A percentile compares a stretch with the other conserved stretches of the same genome.
These are phyloP conservation scores for Oscheius sp. DNA, from an alignment of 1,140 invertebrate genomes.

Conservation along the genomic window DNA sequence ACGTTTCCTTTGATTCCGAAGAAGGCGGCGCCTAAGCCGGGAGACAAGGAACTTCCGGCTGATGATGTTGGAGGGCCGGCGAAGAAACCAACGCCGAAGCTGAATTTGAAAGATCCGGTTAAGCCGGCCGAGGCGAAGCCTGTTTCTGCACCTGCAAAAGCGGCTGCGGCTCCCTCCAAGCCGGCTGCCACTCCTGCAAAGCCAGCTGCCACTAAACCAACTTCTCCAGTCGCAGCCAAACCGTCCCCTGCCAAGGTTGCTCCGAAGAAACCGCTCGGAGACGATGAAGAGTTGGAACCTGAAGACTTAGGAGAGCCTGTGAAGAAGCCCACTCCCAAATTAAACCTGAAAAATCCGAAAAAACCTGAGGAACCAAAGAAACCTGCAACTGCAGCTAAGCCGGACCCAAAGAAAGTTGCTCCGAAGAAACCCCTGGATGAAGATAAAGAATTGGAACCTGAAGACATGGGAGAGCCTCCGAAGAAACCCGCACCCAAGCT, in stretches of 20 bases:
- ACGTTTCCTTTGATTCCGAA: neutral
- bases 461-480: neutral
- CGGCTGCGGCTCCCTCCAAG: neutral
- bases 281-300: neutral
- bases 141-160: neutral
- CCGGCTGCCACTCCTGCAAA: neutral
- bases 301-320: neutral
- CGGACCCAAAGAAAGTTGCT: too few relatives aligned
- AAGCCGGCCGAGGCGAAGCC: neutral
- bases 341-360: neutral
- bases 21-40: neutral
- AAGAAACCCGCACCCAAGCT: neutral
- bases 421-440: neutral
- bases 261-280: constrained; percentile 12
- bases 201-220: neutral
- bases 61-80: neutral
- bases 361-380: neutral
- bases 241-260: neutral
- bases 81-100: neutral
- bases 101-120: neutral
- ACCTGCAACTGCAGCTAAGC: neutral
- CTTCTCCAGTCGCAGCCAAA: neutral
- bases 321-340: neutral
- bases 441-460: neutral
- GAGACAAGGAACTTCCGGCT: neutral